Evolutionary conservation across 2,113 vertebrate species (phyloP).

Genomic region (Castor canadensis): DNA sequence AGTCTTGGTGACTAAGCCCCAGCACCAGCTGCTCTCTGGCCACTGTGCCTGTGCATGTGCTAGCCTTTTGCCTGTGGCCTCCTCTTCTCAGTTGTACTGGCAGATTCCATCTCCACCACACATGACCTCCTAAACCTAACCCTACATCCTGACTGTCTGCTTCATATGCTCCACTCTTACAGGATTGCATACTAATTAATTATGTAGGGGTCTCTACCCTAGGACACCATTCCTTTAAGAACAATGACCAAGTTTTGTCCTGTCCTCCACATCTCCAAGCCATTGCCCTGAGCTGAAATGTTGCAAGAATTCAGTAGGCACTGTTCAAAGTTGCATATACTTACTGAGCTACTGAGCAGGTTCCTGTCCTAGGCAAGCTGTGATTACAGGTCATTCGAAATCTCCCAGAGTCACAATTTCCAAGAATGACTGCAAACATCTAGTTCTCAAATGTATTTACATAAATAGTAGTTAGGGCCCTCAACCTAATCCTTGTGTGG

Average conservation of each 20-base stretch:
- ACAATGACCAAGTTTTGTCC: not conserved
- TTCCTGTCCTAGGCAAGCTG: not conserved
- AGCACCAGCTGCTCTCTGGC: rapidly evolving
- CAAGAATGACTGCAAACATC: not conserved
- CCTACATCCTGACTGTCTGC: not conserved
- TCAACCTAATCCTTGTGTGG: not conserved
- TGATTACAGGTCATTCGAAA: not conserved
- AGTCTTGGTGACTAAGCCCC: rapidly evolving
- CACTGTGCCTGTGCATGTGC: too few species aligned
- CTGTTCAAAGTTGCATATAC: not conserved
- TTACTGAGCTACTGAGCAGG: not conserved
- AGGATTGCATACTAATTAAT: not conserved
- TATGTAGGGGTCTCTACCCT: not conserved
- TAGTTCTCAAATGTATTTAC: not conserved
- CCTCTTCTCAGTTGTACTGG: not conserved
- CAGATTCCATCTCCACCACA: not conserved
- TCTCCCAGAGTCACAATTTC: not conserved
- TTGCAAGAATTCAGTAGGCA: not conserved
- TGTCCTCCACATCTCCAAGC: not conserved
- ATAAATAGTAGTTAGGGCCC: not conserved
- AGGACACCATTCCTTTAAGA: too few species aligned
- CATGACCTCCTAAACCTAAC: not conserved
- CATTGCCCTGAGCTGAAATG: not conserved
- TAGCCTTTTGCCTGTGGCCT: not conserved
- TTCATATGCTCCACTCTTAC: not conserved